Percentiles rank a stretch among this genome's conserved stretches.
phyloP scores from a whole-genome alignment of 1,140 invertebrate species.

The Batillaria attramentaria region DNA sequence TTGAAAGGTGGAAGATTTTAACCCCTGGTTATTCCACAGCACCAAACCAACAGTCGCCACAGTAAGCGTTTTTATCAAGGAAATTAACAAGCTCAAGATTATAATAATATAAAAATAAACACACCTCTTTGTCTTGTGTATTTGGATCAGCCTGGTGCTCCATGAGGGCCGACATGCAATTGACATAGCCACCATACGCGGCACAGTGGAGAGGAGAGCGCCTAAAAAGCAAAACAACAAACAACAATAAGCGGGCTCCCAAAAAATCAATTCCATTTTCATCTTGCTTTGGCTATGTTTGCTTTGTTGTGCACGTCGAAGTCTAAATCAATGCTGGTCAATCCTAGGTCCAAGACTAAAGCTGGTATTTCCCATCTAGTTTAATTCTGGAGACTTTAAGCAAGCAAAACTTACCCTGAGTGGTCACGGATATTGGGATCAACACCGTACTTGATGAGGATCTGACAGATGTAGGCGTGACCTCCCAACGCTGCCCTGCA shows the following conservation, averaged over 20 bases:
- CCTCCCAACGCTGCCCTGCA: constrained; percentile 72
- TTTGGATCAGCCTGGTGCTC: constrained; percentile 70
- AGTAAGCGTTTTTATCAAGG: too few relatives aligned
- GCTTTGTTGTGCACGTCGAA: too few relatives aligned
- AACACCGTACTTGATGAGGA: constrained; percentile 70
- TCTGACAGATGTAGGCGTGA: constrained; percentile 72
- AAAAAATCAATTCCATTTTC: not conserved
- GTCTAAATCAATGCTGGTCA: too few relatives aligned
- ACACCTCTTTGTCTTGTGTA: constrained; percentile 70
- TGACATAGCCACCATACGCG: constrained; percentile 70
- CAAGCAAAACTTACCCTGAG: constrained; percentile 61
- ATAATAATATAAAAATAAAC: constrained; percentile 23
- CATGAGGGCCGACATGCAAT: constrained; percentile 72
- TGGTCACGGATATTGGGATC: constrained; percentile 69
- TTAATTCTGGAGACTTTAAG: too few relatives aligned
- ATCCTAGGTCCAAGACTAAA: too few relatives aligned
- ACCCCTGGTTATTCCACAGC: too few relatives aligned
- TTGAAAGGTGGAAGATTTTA: too few relatives aligned
- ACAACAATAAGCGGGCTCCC: not conserved
- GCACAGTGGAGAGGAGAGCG: constrained; percentile 72
- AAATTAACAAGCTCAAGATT: too few relatives aligned
- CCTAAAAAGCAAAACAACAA: too few relatives aligned
- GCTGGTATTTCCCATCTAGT: too few relatives aligned
- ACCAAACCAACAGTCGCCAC: too few relatives aligned
- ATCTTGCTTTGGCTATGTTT: not conserved